These are phyloP conservation scores for Oophaga pumilio DNA, from an alignment of 2,113 vertebrate species.

Conservation along the genomic window DNA sequence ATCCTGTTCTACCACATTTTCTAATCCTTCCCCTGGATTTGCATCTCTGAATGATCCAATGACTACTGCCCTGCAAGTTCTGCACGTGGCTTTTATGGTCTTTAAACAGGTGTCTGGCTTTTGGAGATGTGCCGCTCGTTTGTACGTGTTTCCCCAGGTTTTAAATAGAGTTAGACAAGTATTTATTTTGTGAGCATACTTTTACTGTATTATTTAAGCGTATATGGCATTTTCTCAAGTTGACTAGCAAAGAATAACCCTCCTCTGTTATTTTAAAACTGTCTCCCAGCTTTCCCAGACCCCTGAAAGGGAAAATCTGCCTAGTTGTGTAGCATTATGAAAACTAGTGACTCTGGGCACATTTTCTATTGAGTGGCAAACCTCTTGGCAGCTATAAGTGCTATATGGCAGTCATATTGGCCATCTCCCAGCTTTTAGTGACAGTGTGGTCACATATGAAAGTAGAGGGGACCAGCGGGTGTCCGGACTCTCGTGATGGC, in stretches of 20 bases:
- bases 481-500: too few species aligned
- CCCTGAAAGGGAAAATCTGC: background rate
- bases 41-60: constrained; percentile 4
- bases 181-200: background rate
- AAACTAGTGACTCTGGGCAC: too few species aligned
- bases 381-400: too few species aligned
- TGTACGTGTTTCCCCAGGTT: background rate
- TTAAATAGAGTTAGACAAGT: background rate
- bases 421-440: too few species aligned
- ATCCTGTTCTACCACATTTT: constrained; percentile 34
- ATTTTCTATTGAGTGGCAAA: too few species aligned
- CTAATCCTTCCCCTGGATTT: constrained; percentile 39
- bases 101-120: constrained; percentile 47
- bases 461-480: too few species aligned
- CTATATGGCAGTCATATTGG: too few species aligned
- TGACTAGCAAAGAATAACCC: too few species aligned
- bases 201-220: too few species aligned
- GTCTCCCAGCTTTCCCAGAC: background rate
- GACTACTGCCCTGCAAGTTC: constrained; percentile 1
- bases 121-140: background rate
- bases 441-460: too few species aligned
- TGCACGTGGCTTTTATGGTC: background rate
- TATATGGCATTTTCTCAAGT: too few species aligned
- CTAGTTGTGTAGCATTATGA: too few species aligned
- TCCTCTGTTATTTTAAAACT: background rate